Base-by-base conservation (phyloP, 1,140 invertebrate species). In the Paracyclopina nana region DNA sequence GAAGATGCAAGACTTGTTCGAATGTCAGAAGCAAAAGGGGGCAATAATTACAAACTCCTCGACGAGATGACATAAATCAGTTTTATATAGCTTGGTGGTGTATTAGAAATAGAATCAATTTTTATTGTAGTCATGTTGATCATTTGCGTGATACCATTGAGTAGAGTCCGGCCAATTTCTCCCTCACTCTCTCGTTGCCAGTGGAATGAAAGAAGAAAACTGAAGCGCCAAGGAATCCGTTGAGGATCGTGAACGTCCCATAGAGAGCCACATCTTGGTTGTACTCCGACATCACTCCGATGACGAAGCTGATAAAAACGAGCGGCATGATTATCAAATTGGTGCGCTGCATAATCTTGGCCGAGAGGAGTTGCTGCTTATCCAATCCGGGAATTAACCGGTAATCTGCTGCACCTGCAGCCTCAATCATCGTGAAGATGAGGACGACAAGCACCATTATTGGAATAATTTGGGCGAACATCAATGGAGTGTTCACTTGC, bases 381-480 rank as follows among this genome's bases (percentile, higher is more conserved):
- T 56, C 45, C 11, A 28, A 9, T 54, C 56, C 57, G 43, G 58
- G 57, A 2, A 63, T 41, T 2, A 55, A 56, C 22, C 57, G 57
- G 46, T 62, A 63, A 34, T 62, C 56, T 8, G 59, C 58, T 12
- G 56, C 57, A 14, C 62, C 62, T 2, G 62, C 60, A 18, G 62
- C 62, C 52, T 63, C 62, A 3, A 60, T 59, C 40, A 63, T 46
- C 0, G 60, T 58, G 43, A 63, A 58, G 31, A 60, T 58, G 12
- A 62, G 22, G 14, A 61, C 50, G 6, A 59, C 56, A 3, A 61
- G 38, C 1, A 31, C 25, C 20, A 60, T 49, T 12, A 62, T 53
- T 4, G 62, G 62, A 6, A 60, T 50, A 0, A 55, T 26, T 20
- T 60, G 55, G 0, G 55, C 52, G 28, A 58, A 58, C 2, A 60